Percentiles rank a stretch among this genome's conserved stretches.
Conservation (phyloP, 53 echinoderm and acorn worm species). For the Astropecten irregularis region DNA sequence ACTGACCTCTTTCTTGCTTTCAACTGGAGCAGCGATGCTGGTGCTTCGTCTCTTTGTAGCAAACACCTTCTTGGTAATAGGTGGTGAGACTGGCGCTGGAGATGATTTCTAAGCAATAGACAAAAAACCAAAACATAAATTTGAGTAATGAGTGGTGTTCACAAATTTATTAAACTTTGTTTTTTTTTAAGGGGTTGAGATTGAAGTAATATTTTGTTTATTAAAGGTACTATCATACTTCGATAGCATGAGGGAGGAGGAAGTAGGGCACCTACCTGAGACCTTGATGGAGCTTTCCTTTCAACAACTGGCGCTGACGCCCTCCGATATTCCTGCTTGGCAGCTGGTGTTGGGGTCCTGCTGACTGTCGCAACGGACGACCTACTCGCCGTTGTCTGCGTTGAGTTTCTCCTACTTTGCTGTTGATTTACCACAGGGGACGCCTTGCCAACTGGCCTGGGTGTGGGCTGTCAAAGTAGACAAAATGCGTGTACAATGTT, state of each 20-base stretch:
- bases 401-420: slow-evolving; percentile 26
- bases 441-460: slow-evolving; percentile 92
- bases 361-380: background rate
- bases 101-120: background rate
- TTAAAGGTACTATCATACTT: too few species aligned
- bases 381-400: slow-evolving; percentile 45
- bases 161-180: too few species aligned
- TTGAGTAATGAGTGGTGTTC: too few species aligned
- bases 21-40: background rate
- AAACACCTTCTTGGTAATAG: background rate
- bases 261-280: slow-evolving; percentile 18
- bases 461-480: slow-evolving; percentile 10
- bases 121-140: too few species aligned
- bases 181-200: too few species aligned
- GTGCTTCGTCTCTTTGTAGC: slow-evolving; percentile 24
- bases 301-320: background rate
- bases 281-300: slow-evolving; percentile 1
- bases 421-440: slow-evolving; percentile 78
- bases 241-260: too few species aligned
- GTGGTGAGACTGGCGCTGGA: slow-evolving; percentile 15
- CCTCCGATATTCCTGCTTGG: slow-evolving; percentile 1
- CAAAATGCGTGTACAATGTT: too few species aligned
- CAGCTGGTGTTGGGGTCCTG: background rate
- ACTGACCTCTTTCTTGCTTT: slow-evolving; percentile 21
- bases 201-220: too few species aligned